Conservation (phyloP, 2,113 vertebrate species). For the Hemichromis elongatus region DNA sequence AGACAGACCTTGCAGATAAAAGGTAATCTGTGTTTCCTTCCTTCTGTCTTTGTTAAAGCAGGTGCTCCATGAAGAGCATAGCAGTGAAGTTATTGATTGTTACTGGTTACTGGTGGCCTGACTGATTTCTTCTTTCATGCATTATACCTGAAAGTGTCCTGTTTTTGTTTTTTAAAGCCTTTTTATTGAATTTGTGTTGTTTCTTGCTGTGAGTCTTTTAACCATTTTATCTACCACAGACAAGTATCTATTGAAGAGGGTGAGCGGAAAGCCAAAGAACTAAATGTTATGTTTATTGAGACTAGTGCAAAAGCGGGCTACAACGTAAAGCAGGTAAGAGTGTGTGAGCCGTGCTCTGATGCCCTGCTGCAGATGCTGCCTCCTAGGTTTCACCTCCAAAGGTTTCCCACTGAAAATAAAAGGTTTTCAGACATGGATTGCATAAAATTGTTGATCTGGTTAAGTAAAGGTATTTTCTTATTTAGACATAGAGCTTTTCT, state of each 20-base stretch:
- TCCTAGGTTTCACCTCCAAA: slow-evolving; percentile 17
- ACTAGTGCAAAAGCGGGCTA: slow-evolving; percentile 99
- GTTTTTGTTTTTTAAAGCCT: not conserved
- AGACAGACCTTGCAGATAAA: slow-evolving; percentile 98
- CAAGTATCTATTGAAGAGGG: slow-evolving; percentile 99
- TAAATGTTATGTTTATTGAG: slow-evolving; percentile 99
- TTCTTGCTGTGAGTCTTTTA: slow-evolving; percentile 35
- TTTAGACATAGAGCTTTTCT: not conserved
- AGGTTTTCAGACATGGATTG: not conserved
- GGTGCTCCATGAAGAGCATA: not conserved
- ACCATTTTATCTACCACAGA: slow-evolving; percentile 75
- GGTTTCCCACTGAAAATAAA: not conserved
- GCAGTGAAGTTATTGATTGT: slow-evolving; percentile 44
- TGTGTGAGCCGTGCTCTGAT: slow-evolving; percentile 48
- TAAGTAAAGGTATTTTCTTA: not conserved
- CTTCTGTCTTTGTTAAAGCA: not conserved
- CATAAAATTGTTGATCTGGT: not conserved
- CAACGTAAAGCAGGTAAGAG: slow-evolving; percentile 98
- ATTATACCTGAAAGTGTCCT: not conserved
- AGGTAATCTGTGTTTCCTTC: slow-evolving; percentile 73
- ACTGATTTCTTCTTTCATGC: not conserved
- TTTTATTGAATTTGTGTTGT: not conserved
- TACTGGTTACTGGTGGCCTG: not conserved
- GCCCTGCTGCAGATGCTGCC: slow-evolving; percentile 37
- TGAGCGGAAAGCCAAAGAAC: slow-evolving; percentile 99